Evolutionary conservation across 2,113 vertebrate species (phyloP).

Genomic region (Alosa alosa): DNA sequence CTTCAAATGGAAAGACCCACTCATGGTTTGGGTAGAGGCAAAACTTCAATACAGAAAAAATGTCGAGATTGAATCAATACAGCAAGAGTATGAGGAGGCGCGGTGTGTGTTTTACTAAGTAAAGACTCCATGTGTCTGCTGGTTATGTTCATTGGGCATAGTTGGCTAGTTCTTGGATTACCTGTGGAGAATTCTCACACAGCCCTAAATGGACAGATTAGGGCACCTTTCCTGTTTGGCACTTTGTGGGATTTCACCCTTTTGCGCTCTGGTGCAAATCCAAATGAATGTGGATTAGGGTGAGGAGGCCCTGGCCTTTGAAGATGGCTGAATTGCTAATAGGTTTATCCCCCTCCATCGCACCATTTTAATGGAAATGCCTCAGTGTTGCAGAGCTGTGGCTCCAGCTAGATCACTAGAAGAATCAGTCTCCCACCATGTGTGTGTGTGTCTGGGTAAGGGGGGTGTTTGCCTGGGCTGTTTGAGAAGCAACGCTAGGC

Average conservation of each 20-base stretch:
- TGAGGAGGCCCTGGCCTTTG: constrained; percentile 54
- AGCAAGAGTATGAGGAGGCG: neutral
- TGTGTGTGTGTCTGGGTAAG: neutral
- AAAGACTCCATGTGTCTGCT: neutral
- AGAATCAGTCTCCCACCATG: constrained; percentile 2
- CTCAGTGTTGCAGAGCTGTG: neutral
- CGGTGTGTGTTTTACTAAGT: neutral
- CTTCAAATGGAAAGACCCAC: neutral
- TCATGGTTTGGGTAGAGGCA: neutral
- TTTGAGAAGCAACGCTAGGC: neutral
- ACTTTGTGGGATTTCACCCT: constrained; percentile 39
- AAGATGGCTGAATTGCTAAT: constrained; percentile 60
- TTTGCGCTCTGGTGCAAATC: constrained; percentile 39
- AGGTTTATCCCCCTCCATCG: constrained; percentile 52
- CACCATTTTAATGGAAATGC: constrained; percentile 47
- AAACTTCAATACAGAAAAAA: too few species aligned
- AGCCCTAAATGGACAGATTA: constrained; percentile 41
- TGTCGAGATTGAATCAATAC: neutral
- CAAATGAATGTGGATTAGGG: constrained; percentile 52
- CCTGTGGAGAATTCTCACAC: constrained; percentile 28
- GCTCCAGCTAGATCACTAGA: constrained; percentile 18
- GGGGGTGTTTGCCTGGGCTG: neutral
- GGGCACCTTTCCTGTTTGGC: constrained; percentile 34
- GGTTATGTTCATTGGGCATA: neutral
- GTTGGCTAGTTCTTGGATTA: constrained; percentile 9